Conservation (phyloP, 2,888 invertebrate genomes). For the Flabesymbios commensalis region DNA sequence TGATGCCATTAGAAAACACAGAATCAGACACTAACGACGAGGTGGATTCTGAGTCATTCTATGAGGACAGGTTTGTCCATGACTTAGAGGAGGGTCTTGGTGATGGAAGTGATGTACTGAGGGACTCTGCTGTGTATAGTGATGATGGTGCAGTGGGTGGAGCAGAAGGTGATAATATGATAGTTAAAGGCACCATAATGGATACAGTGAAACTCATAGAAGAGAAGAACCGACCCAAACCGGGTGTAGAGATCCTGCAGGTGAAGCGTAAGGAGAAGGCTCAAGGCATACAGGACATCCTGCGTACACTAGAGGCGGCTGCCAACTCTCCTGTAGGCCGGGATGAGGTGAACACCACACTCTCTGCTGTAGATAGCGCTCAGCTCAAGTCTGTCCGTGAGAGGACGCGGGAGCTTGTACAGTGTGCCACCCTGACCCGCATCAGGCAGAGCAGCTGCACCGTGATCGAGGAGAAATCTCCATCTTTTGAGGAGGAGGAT, state of each 20-base stretch:
- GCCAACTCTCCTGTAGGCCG: neutral
- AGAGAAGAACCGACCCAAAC: constrained; percentile 1
- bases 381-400: constrained; percentile 17
- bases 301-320: constrained; percentile 10
- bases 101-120: constrained; percentile 72
- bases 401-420: constrained; percentile 22
- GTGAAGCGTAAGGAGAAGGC: constrained; percentile 17
- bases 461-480: constrained; percentile 8
- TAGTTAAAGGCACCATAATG: constrained; percentile 10
- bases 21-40: neutral
- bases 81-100: constrained; percentile 50
- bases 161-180: constrained; percentile 20
- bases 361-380: neutral
- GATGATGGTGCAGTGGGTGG: constrained; percentile 61
- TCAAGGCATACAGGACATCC: constrained; percentile 17
- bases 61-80: constrained; percentile 58
- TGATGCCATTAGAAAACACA: too few relatives aligned
- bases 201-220: constrained; percentile 23
- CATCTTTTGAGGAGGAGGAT: neutral
- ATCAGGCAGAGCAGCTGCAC: constrained; percentile 21
- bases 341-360: neutral
- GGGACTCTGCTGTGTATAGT: constrained; percentile 83
- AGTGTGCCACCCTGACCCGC: constrained; percentile 27
- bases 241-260: constrained; percentile 3
- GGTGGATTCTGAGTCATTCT: constrained; percentile 33